Percentiles rank a stretch among this genome's conserved stretches.
Conservation (phyloP, 2,888 invertebrate species). For the Plagiodera versicolora region DNA sequence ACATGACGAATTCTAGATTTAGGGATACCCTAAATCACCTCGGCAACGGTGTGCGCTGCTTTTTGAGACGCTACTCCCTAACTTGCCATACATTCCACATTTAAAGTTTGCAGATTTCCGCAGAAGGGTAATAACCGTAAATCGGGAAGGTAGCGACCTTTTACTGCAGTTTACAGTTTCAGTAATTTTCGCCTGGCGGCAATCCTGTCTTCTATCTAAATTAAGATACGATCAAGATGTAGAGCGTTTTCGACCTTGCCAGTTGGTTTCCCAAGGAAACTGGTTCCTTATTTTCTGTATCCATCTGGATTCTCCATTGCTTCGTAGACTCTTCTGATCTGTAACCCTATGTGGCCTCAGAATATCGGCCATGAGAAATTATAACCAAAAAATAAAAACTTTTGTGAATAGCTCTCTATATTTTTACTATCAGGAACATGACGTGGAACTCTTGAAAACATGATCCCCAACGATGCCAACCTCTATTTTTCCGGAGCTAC, state of each 20-base stretch:
- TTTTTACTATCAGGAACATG: too few species aligned
- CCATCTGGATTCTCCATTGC: too few species aligned
- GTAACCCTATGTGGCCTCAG: too few species aligned
- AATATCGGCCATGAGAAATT: too few species aligned
- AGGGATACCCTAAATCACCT: constrained; percentile 19
- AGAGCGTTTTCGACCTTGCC: neutral
- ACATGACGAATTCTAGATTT: neutral
- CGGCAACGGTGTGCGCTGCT: constrained; percentile 18
- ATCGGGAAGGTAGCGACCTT: constrained; percentile 32
- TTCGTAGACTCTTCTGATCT: neutral
- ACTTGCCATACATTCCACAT: constrained; percentile 32
- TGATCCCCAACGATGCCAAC: too few species aligned
- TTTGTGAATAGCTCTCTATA: too few species aligned
- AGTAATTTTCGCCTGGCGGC: constrained; percentile 35
- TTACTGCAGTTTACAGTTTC: constrained; percentile 43
- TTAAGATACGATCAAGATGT: constrained; percentile 15
- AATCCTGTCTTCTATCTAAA: constrained; percentile 14
- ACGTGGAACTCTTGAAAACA: too few species aligned
- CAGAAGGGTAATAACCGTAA: constrained; percentile 31
- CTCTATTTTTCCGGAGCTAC: too few species aligned
- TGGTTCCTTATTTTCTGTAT: neutral
- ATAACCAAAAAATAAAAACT: too few species aligned
- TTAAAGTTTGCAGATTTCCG: constrained; percentile 34
- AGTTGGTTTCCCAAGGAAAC: neutral
- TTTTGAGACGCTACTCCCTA: constrained; percentile 14